A percentile compares a stretch with the other conserved stretches of the same genome.
Evolutionary conservation across 2,888 invertebrate species (phyloP).

Genomic region (Empis livida): DNA sequence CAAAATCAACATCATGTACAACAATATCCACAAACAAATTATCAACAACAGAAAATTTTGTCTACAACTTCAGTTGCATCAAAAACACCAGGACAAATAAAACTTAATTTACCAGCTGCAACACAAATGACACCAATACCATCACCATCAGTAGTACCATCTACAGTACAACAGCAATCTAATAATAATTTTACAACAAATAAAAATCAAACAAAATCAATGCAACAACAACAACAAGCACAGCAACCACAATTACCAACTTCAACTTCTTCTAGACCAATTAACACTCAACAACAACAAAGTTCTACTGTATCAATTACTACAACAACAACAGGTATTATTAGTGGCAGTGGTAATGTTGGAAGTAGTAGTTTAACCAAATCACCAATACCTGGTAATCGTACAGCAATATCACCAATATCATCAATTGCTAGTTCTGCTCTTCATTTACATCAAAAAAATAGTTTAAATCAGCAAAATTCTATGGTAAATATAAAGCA

Average conservation of each 20-base stretch:
- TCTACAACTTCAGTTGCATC: slow-evolving; percentile 13
- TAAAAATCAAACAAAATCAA: neutral
- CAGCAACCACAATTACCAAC: neutral
- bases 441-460: slow-evolving; percentile 14
- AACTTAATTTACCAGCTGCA: slow-evolving; percentile 21
- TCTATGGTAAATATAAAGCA: neutral
- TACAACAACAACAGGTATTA: slow-evolving; percentile 4
- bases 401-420: neutral
- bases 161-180: slow-evolving; percentile 1
- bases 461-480: neutral
- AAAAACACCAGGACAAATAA: slow-evolving; percentile 14
- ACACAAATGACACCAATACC: slow-evolving; percentile 22
- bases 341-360: neutral
- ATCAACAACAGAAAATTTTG: slow-evolving; percentile 5
- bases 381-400: neutral
- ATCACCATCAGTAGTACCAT: slow-evolving; percentile 4
- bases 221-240: neutral
- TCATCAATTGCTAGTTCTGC: neutral
- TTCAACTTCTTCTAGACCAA: slow-evolving; percentile 8
- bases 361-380: neutral
- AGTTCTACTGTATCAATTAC: slow-evolving; percentile 5
- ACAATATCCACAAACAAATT: slow-evolving; percentile 6
- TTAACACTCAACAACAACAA: slow-evolving; percentile 6
- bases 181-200: slow-evolving; percentile 10
- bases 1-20: slow-evolving; percentile 9